Conservation (phyloP, 1,140 invertebrate genomes). For the Calephelis nemesis region DNA sequence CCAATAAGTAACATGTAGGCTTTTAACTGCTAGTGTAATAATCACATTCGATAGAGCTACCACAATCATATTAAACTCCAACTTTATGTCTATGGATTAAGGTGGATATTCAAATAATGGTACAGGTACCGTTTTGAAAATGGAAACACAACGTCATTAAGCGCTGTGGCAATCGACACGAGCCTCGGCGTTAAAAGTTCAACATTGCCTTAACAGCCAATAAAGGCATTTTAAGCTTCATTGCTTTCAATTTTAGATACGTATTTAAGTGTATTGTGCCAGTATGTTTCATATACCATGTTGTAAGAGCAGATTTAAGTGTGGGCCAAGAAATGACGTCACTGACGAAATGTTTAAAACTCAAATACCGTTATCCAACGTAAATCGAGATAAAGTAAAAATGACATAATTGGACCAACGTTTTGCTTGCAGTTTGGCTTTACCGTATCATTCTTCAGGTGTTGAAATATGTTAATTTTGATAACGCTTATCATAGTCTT, state of each 20-base stretch:
- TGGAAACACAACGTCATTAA: slow-evolving; percentile 44
- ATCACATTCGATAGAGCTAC: not conserved
- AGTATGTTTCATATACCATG: not conserved
- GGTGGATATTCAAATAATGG: slow-evolving; percentile 28
- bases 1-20: slow-evolving; percentile 64
- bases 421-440: slow-evolving; percentile 27
- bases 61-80: slow-evolving; percentile 30
- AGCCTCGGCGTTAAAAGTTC: slow-evolving; percentile 48
- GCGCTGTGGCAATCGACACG: slow-evolving; percentile 63
- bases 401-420: slow-evolving; percentile 35
- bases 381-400: slow-evolving; percentile 34
- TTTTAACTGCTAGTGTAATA: slow-evolving; percentile 28
- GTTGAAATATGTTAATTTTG: not conserved
- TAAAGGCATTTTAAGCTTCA: slow-evolving; percentile 41
- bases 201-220: slow-evolving; percentile 23
- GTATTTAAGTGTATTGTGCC: not conserved
- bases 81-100: slow-evolving; percentile 29
- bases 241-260: slow-evolving; percentile 20
- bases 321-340: slow-evolving; percentile 40
- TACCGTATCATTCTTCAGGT: slow-evolving; percentile 3
- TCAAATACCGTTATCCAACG: slow-evolving; percentile 32
- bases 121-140: slow-evolving; percentile 49
- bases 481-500: not conserved
- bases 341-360: slow-evolving; percentile 29
- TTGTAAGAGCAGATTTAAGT: not conserved